Evolutionary conservation across 2,797 vertebrate species (phyloP).

Genomic region (Coregonus ussuriensis): DNA sequence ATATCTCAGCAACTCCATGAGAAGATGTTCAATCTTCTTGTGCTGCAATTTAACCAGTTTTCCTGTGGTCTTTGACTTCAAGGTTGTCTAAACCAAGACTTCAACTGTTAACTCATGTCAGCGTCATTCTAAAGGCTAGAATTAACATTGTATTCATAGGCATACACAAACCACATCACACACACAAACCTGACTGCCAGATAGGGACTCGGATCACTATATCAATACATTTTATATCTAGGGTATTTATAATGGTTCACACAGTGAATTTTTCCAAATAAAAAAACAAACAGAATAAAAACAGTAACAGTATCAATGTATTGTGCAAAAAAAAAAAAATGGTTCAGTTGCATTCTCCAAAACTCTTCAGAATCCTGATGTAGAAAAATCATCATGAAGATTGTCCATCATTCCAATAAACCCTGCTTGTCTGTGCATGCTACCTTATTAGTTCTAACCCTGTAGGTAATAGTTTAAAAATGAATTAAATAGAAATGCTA

Average conservation of each 20-base stretch:
- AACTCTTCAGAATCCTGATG: too few species aligned
- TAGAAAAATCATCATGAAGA: too few species aligned
- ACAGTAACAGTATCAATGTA: too few species aligned
- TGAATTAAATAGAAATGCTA: too few species aligned
- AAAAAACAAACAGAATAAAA: conserved; percentile 33
- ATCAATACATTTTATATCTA: conserved; percentile 61
- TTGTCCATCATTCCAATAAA: too few species aligned
- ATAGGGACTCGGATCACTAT: conserved; percentile 57
- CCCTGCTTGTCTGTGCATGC: too few species aligned
- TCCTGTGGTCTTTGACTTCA: conserved; percentile 2
- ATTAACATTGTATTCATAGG: conserved; percentile 21
- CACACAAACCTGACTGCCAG: conserved; percentile 70
- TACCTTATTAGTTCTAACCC: too few species aligned
- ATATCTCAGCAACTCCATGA: neutral
- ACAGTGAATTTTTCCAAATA: conserved; percentile 27
- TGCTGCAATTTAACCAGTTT: neutral
- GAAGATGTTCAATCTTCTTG: neutral
- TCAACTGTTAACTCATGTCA: conserved; percentile 35
- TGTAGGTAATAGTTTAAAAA: too few species aligned
- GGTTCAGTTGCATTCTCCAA: too few species aligned
- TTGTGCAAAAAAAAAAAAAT: too few species aligned
- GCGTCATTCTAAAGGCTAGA: conserved; percentile 26
- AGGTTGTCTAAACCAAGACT: neutral
- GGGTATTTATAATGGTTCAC: conserved; percentile 50
- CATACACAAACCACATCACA: conserved; percentile 17